A percentile compares a stretch with the other conserved stretches of the same genome.
phyloP scores from a whole-genome alignment of 2,888 invertebrate species.

The Automeris io region DNA sequence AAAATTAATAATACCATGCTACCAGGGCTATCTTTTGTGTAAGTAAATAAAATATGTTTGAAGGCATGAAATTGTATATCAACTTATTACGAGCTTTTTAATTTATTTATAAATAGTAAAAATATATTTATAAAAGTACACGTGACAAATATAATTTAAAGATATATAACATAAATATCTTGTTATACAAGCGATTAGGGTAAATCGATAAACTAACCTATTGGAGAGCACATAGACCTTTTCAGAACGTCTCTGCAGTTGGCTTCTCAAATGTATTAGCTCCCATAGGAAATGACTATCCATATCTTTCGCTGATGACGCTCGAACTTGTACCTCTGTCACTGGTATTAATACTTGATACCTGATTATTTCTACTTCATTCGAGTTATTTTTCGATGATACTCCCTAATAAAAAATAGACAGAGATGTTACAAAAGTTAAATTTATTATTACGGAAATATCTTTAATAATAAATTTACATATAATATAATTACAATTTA shows the following conservation, averaged over 20 bases:
- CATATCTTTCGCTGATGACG: conserved; percentile 95
- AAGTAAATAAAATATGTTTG: too few species aligned
- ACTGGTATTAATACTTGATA: conserved; percentile 98
- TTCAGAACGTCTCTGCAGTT: conserved; percentile 94
- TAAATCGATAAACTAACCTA: conserved; percentile 85
- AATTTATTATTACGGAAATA: background rate
- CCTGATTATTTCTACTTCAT: conserved; percentile 96
- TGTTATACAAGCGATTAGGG: too few species aligned
- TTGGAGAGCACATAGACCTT: conserved; percentile 98
- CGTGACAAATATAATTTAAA: too few species aligned
- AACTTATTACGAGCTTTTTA: too few species aligned
- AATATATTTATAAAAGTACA: too few species aligned
- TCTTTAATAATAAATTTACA: background rate
- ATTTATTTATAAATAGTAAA: too few species aligned
- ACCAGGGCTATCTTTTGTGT: too few species aligned
- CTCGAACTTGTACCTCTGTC: conserved; percentile 97
- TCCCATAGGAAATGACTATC: conserved; percentile 99
- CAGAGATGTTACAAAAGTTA: background rate
- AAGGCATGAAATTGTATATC: too few species aligned
- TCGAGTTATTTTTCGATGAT: conserved; percentile 89
- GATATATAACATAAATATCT: too few species aligned
- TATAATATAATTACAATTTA: background rate
- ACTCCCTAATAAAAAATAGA: conserved; percentile 80
- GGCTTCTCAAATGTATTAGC: conserved; percentile 95
- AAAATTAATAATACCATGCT: too few species aligned